phyloP scores from a whole-genome alignment of 2,888 invertebrate genomes.

The Spialia ferax region DNA sequence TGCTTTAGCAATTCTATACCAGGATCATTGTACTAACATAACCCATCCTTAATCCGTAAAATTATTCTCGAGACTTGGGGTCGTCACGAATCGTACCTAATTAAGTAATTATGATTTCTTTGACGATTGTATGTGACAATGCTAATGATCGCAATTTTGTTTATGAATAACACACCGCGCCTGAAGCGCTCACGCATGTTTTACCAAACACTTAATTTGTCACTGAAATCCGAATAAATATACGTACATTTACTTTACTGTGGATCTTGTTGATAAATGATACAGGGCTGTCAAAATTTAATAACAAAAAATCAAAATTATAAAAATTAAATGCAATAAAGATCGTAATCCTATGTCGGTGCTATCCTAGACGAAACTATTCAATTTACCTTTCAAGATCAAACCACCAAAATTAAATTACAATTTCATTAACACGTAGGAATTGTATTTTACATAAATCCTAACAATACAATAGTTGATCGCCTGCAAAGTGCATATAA shows the following conservation, averaged over 20 bases:
- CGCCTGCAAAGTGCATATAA: background rate
- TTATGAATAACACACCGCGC: background rate
- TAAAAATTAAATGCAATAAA: too few species aligned
- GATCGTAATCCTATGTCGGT: too few species aligned
- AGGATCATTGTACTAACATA: background rate
- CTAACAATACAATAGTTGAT: background rate
- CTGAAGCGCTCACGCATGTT: slow-evolving; percentile 16
- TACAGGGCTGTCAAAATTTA: background rate
- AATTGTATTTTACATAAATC: background rate
- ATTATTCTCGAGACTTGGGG: slow-evolving; percentile 12
- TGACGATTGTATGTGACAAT: slow-evolving; percentile 33
- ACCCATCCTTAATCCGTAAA: slow-evolving; percentile 17
- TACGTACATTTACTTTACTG: background rate
- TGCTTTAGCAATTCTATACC: background rate
- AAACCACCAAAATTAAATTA: background rate
- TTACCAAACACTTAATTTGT: slow-evolving; percentile 12
- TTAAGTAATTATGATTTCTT: slow-evolving; percentile 32
- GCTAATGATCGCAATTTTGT: slow-evolving; percentile 19
- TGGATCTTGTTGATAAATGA: background rate
- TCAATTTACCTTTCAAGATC: background rate
- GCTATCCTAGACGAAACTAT: background rate
- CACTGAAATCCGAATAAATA: slow-evolving; percentile 3
- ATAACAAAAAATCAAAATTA: too few species aligned
- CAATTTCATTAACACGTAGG: background rate
- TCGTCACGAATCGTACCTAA: slow-evolving; percentile 25